Evolutionary conservation across 2,888 invertebrate genomes (phyloP), one percentile per base, ranked within the genome.

Genomic region (Halictus quadricinctus): DNA sequence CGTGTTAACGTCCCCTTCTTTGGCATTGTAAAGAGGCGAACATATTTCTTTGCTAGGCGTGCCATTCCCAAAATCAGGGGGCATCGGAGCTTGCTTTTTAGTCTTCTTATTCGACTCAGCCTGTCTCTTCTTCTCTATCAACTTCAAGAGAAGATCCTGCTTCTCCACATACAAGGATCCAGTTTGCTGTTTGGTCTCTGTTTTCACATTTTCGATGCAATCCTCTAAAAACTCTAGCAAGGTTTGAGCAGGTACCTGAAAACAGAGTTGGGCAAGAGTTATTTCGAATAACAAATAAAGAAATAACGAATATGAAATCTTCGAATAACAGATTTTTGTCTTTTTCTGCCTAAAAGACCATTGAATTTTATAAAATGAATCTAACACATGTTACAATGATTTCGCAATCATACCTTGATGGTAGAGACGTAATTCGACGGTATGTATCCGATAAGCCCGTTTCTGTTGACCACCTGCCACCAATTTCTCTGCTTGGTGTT

Each of bases 391-490:
- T 43, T 70, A 41, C 21, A 70, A 70, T 70, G 5, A n/a, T n/a
- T n/a, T 70, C 21, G n/a, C 21, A 41, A 43, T 18, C 93, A 95
- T 93, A 97, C 98, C 95, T 97, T 97, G 91, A 97, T 96, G 91
- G 96, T 96, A 91, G 97, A 96, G 81, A 98, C 97, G 95, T 98
- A 98, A 96, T 98, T 98, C 76, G 97, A 98, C 84, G 98, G 98
- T 89, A 98, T 97, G 93, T 97, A 98, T 77, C 98, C 98, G 89
- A 97, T 96, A 94, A 97, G 97, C 91, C 97, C 98, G 93, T 96
- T 96, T 94, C 96, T 96, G 95, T 97, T 97, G 90, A 98, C 97
- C 75, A 98, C 98, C 95, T 97, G 97, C 98, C 97, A 98, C 98
- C 98, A 98, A 94, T 98, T 98, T 87, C 97, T 96, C 93, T 97